Conservation (phyloP, 2,113 vertebrate species). For the Indicator indicator region DNA sequence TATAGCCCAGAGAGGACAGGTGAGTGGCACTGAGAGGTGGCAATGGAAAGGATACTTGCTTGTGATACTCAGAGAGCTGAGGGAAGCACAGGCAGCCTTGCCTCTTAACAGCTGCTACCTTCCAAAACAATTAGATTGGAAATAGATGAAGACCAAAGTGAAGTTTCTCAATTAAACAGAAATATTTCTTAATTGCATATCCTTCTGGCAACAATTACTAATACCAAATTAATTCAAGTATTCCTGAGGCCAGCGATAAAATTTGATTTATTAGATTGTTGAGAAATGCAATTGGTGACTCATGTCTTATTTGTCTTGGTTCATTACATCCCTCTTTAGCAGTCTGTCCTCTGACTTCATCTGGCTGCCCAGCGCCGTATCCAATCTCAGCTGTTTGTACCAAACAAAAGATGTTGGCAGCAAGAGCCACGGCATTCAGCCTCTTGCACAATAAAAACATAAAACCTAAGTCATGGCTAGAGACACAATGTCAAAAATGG, state of each 20-base stretch:
- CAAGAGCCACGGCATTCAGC: not conserved
- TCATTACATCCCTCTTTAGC: not conserved
- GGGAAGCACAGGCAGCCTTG: not conserved
- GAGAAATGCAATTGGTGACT: not conserved
- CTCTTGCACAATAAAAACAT: not conserved
- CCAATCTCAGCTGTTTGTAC: not conserved
- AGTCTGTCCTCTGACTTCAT: not conserved
- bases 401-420: not conserved
- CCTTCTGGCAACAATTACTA: constrained; percentile 20
- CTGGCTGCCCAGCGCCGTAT: not conserved
- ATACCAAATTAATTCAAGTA: not conserved
- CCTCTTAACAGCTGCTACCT: not conserved
- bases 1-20: not conserved
- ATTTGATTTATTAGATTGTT: not conserved
- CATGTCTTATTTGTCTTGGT: not conserved
- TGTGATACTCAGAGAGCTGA: not conserved
- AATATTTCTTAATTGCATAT: constrained; percentile 19
- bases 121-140: constrained; percentile 1
- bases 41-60: not conserved
- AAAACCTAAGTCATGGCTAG: not conserved
- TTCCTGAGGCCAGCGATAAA: constrained; percentile 3
- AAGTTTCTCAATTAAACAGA: constrained; percentile 18
- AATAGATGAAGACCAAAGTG: not conserved
- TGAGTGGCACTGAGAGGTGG: not conserved
- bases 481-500: not conserved